Conservation (phyloP, 23 tunicate genomes). For the Diplosoma virens region DNA sequence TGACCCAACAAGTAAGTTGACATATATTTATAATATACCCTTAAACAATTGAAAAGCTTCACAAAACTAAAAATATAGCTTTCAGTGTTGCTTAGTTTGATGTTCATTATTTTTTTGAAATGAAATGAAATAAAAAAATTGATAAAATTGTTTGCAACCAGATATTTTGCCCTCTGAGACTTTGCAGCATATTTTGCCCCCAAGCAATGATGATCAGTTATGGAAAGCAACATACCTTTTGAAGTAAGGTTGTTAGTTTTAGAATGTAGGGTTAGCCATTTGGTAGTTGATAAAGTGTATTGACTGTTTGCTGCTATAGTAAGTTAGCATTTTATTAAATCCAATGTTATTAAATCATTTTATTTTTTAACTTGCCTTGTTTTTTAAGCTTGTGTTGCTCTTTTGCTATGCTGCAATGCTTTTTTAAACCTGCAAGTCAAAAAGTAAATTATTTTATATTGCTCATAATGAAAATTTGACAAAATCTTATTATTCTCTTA, state of each 20-base stretch:
- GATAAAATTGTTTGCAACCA: neutral
- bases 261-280: neutral
- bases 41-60: neutral
- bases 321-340: neutral
- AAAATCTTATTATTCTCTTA: no score
- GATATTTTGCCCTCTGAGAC: slow-evolving; percentile 15
- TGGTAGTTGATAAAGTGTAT: neutral
- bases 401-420: no score
- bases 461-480: no score
- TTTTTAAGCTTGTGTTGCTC: no score
- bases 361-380: neutral
- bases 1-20: slow-evolving; percentile 33
- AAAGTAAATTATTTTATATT: no score
- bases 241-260: slow-evolving; percentile 1
- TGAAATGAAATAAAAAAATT: neutral
- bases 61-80: neutral
- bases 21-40: neutral
- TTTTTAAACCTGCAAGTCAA: no score
- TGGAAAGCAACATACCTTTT: slow-evolving; percentile 29
- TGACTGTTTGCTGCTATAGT: neutral
- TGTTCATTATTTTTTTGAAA: neutral
- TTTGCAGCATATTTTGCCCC: slow-evolving; percentile 1
- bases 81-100: neutral
- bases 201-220: neutral
- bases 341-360: neutral